Evolutionary conservation across 2,888 invertebrate genomes (phyloP).

Genomic region (Lasius fuliginosus): DNA sequence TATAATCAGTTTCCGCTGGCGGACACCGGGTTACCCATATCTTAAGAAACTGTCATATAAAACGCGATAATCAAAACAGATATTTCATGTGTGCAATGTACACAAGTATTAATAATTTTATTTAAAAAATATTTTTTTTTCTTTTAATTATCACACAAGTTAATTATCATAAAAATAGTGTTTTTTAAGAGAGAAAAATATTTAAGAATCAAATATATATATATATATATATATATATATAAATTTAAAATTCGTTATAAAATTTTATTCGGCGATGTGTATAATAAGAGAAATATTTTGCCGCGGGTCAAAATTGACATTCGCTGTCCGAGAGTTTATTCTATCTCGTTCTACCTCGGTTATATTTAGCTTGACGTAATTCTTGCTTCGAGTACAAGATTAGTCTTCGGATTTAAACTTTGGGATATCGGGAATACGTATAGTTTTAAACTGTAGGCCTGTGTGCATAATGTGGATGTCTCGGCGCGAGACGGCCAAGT

Average conservation of each 20-base stretch:
- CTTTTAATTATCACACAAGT: background rate
- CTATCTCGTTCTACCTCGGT: no score
- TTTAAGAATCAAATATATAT: background rate
- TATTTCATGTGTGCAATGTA: background rate
- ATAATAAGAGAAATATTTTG: background rate
- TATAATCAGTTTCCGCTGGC: background rate
- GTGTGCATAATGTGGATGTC: constrained; percentile 35
- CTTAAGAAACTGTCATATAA: no score
- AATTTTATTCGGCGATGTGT: background rate
- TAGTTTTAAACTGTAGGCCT: constrained; percentile 5
- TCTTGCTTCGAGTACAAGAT: background rate
- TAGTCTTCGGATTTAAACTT: background rate
- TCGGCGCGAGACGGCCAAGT: constrained; percentile 20
- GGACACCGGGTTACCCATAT: no score
- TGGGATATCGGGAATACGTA: background rate
- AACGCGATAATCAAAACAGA: background rate
- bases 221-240: no score
- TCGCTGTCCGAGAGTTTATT: no score
- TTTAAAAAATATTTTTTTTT: background rate
- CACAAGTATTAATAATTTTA: background rate
- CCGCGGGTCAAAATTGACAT: background rate
- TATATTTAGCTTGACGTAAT: background rate
- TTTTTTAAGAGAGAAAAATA: background rate
- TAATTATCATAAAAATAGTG: background rate
- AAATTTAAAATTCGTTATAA: background rate